Percentiles rank a stretch among this genome's conserved stretches.
phyloP scores from a whole-genome alignment of 2,797 vertebrate species.

The Dicrostonyx torquatus region DNA sequence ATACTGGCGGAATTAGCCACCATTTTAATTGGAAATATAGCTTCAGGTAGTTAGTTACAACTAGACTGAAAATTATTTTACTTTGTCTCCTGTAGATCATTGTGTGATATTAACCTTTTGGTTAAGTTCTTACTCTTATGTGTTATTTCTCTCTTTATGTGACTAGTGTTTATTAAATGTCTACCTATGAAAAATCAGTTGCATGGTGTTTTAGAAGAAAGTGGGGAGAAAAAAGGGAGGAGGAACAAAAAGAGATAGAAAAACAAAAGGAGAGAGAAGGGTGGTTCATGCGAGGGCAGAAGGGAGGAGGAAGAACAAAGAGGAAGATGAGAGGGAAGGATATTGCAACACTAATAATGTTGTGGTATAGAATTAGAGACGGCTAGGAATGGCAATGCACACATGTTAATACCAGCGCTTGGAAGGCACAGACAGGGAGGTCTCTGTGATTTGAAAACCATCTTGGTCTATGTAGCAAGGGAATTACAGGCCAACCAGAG shows the following conservation, averaged over 20 bases:
- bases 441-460: background rate
- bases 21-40: background rate
- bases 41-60: background rate
- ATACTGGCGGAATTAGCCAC: background rate
- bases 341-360: background rate
- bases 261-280: background rate
- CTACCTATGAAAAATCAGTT: background rate
- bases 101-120: background rate
- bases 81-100: background rate
- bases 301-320: background rate
- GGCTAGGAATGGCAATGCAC: background rate
- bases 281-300: background rate
- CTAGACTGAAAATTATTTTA: background rate
- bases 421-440: background rate
- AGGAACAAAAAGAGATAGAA: background rate
- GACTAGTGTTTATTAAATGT: background rate
- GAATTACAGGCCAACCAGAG: background rate
- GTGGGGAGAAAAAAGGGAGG: background rate
- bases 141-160: background rate
- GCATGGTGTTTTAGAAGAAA: background rate
- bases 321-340: background rate
- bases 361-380: background rate
- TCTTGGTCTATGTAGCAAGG: background rate
- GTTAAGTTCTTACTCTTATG: background rate
- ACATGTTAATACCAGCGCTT: background rate